Evolutionary conservation across 2,113 vertebrate species (phyloP), one percentile per base, ranked within the genome.

Genomic region (Peromyscus polionotus): DNA sequence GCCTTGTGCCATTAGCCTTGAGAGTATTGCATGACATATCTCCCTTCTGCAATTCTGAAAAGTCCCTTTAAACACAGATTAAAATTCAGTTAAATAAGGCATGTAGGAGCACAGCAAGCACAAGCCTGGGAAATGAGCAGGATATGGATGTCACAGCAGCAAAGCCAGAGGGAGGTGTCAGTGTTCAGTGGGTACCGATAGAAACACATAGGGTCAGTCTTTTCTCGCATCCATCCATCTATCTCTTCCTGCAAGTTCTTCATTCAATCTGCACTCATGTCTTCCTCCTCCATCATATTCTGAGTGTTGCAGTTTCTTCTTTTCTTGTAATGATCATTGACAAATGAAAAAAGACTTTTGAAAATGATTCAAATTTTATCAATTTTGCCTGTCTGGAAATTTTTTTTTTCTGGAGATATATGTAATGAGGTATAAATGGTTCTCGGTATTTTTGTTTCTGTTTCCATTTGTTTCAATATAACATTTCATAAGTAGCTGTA

Each of bases 41-140:
- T 42, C 57, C 79, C 28, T 42, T 14, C n/a, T 77, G 14, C 3
- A 65, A 36, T 65, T 90, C n/a, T 90, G 63, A 90, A 96, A 79
- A 85, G 65, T 76, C 11, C 11, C n/a, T 90, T 96, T 88, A 95
- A 97, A 91, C 13, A 85, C 76, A 92, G 65, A 81, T 63, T 88
- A 91, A 85, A 77, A 93, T 89, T 77, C 12, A 11, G 54, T 92
- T 95, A 91, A 96, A 94, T 70, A 73, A 86, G 24, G 0, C 4
- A 33, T 24, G 63, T 12, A 94, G 57, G 42, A 61, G n/a, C 51
- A 90, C 87, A 72, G 84, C 17, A 81, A 61, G 88, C 68, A 45
- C 19, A 68, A 65, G 13, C 33, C 33, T 36, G 61, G 12, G 22
- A 19, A 8, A 61, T 63, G 33, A 22, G 36, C 17, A 22, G 31